phyloP scores from a whole-genome alignment of 1,140 invertebrate species.

The Elymnias hypermnestra region DNA sequence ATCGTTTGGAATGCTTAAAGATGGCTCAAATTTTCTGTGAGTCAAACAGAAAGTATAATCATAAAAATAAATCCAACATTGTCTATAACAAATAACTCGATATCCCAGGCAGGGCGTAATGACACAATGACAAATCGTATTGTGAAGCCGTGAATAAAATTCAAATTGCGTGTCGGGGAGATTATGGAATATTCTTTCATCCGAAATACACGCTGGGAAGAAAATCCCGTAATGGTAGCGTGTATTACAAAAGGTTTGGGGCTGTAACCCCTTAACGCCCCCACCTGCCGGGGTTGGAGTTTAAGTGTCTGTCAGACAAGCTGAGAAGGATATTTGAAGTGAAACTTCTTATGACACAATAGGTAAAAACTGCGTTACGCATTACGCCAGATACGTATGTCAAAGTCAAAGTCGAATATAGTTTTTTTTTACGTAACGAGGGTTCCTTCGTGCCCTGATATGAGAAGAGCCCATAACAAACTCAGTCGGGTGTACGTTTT shows the following conservation, averaged over 20 bases:
- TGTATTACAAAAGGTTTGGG: conserved; percentile 39
- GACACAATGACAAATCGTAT: conserved; percentile 38
- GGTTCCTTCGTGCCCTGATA: too few species aligned
- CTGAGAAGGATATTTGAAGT: too few species aligned
- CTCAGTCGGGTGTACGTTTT: too few species aligned
- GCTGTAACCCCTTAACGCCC: conserved; percentile 37
- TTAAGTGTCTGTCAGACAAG: conserved; percentile 13
- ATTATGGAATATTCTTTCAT: conserved; percentile 35
- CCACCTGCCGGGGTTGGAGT: conserved; percentile 22
- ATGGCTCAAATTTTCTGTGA: too few species aligned
- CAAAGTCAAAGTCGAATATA: too few species aligned
- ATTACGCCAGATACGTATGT: too few species aligned
- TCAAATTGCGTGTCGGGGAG: conserved; percentile 35
- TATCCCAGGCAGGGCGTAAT: conserved; percentile 20
- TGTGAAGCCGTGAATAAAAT: conserved; percentile 31
- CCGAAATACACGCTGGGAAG: conserved; percentile 33
- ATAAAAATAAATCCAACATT: neutral
- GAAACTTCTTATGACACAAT: too few species aligned
- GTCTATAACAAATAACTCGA: conserved; percentile 12
- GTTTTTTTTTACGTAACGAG: too few species aligned
- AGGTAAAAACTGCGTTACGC: too few species aligned
- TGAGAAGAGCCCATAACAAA: too few species aligned
- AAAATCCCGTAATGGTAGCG: conserved; percentile 32
- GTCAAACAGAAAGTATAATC: too few species aligned
- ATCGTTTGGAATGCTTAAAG: too few species aligned